phyloP scores from a whole-genome alignment of 2,888 invertebrate genomes.

The Achlya flavicornis region DNA sequence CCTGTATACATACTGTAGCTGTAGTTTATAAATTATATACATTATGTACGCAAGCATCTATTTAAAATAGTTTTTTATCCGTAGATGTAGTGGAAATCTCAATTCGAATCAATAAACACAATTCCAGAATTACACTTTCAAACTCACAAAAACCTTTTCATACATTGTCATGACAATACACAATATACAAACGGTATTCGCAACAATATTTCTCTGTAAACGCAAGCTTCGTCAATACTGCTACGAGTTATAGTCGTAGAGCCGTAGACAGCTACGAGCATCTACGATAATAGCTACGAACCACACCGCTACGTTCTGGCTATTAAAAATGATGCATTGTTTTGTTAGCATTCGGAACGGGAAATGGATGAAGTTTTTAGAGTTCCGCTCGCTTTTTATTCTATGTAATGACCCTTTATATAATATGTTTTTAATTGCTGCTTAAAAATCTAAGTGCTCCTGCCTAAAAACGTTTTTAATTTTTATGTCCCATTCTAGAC shows the following conservation, averaged over 20 bases:
- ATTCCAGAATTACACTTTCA: too few species aligned
- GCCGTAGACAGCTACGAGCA: slow-evolving; percentile 27
- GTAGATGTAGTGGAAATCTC: too few species aligned
- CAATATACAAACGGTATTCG: neutral
- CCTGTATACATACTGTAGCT: too few species aligned
- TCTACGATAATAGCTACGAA: slow-evolving; percentile 27
- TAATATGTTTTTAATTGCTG: slow-evolving; percentile 10
- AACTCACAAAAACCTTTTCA: too few species aligned
- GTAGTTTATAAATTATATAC: too few species aligned
- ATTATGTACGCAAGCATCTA: too few species aligned
- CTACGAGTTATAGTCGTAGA: slow-evolving; percentile 9
- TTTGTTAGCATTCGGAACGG: slow-evolving; percentile 35
- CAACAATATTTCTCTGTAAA: slow-evolving; percentile 1
- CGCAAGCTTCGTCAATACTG: slow-evolving; percentile 2
- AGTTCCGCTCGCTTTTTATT: slow-evolving; percentile 9
- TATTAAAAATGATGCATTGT: slow-evolving; percentile 49
- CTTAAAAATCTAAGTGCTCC: neutral
- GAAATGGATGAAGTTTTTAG: slow-evolving; percentile 23
- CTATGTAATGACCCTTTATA: neutral
- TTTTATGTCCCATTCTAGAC: slow-evolving; percentile 6
- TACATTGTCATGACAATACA: too few species aligned
- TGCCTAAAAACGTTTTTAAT: neutral
- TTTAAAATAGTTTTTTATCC: too few species aligned
- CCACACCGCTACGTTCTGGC: slow-evolving; percentile 24
- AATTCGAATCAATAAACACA: too few species aligned